Evolutionary conservation across 2,797 vertebrate species (phyloP), one percentile per base, ranked within the genome.

Genomic region (Molothrus aeneus): DNA sequence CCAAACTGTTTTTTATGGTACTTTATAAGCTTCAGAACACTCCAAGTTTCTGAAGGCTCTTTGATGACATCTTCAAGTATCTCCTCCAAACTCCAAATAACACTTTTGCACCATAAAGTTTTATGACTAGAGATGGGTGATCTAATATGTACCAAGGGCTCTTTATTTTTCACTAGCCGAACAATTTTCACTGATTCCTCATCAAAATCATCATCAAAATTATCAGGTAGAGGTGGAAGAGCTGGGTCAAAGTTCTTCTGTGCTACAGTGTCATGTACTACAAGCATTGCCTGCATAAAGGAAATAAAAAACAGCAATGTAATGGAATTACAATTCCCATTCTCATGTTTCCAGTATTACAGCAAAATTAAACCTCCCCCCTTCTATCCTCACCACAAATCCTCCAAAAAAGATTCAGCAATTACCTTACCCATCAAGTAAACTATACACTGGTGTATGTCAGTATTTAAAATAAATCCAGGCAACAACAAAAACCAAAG

Each of bases 141-240:
- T 71, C 31, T 63, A 12, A 26, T 72, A 97, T 97, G 77, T 97
- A 99, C 99, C 98, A 99, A 93, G 4, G 99, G 99, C 85, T 99
- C 99, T 96, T 99, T 99, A 96, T 99, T 99, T 97, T 99, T 99
- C 84, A 99, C 99, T 88, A 99, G 97, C 5, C 99, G 98, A 50
- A 99, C 98, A 7, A 99, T 99, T 98, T 99, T 99, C 82, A 99
- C 98, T 0, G 99, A 99, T 95, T 99, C 99, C 90, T 99, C 99
- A 61, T 99, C 98, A 88, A 99, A 98, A 87, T 99, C 99, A 38
- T 99, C 98, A 1, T 98, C 98, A 7, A 99, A 93, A 74, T 99
- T 98, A 12, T 99, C 98, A 0, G 99, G 99, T 10, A 99, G 97
- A 25, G 99, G 99, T 5, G 99, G 99, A 57, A 99, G 98, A 60